phyloP scores from a whole-genome alignment of 2,888 invertebrate genomes.

The Thalpophila matura region DNA sequence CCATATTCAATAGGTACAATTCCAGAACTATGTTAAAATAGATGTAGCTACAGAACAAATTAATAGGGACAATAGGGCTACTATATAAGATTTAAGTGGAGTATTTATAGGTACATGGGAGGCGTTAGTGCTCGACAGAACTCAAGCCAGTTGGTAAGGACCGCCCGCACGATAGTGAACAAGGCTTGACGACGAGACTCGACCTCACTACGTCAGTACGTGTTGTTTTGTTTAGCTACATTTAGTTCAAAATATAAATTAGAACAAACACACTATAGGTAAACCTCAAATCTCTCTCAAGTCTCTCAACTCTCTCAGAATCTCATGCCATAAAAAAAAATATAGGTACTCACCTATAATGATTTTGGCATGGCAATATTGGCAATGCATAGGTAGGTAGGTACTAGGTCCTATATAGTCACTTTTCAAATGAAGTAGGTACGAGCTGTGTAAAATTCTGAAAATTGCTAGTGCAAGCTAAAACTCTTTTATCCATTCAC shows the following conservation, averaged over 20 bases:
- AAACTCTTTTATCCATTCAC: too few species aligned
- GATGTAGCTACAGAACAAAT: slow-evolving; percentile 6
- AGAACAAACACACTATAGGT: slow-evolving; percentile 8
- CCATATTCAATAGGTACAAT: slow-evolving; percentile 27
- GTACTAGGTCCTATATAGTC: too few species aligned
- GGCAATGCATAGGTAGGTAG: too few species aligned
- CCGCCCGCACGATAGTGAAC: slow-evolving; percentile 65
- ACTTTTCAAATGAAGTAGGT: too few species aligned
- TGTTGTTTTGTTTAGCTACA: slow-evolving; percentile 62
- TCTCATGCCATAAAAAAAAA: too few species aligned
- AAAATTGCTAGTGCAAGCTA: too few species aligned
- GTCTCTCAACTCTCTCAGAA: too few species aligned
- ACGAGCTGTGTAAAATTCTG: too few species aligned
- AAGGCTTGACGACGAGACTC: slow-evolving; percentile 66
- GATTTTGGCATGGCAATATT: too few species aligned
- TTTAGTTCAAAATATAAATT: slow-evolving; percentile 53
- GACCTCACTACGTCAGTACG: slow-evolving; percentile 55
- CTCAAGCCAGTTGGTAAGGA: slow-evolving; percentile 60
- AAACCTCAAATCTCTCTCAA: too few species aligned
- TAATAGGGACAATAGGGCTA: slow-evolving; percentile 15
- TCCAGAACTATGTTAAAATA: slow-evolving; percentile 3
- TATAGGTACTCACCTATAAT: too few species aligned
- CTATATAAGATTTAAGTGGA: slow-evolving; percentile 17
- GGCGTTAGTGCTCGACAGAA: slow-evolving; percentile 21
- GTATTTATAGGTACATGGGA: slow-evolving; percentile 15